A percentile compares a stretch with the other conserved stretches of the same genome.
Evolutionary conservation across 1,140 invertebrate species (phyloP).

Genomic region (Apis dorsata): DNA sequence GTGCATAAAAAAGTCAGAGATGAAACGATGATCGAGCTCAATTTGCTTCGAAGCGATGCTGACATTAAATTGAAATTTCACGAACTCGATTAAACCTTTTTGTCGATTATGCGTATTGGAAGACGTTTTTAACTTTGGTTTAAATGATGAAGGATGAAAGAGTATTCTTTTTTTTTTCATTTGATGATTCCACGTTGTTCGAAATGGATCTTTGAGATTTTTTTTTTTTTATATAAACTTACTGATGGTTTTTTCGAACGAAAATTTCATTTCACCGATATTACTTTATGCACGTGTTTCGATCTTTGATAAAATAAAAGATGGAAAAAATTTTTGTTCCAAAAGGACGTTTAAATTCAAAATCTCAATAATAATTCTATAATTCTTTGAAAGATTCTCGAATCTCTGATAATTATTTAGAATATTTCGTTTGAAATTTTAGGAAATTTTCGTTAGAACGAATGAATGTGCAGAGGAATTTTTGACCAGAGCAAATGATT

Average conservation of each 20-base stretch:
- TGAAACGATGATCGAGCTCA: not conserved
- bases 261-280: no score
- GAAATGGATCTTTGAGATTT: no score
- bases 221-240: no score
- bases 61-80: slow-evolving; percentile 22
- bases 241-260: no score
- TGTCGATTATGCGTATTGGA: not conserved
- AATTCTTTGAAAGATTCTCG: no score
- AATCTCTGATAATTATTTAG: not conserved
- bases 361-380: no score
- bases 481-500: no score
- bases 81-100: not conserved
- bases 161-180: not conserved
- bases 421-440: not conserved
- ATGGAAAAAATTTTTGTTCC: no score
- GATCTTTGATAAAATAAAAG: no score
- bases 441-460: not conserved
- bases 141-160: not conserved
- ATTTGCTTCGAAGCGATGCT: not conserved
- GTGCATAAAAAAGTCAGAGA: not conserved
- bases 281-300: no score
- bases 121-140: not conserved
- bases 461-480: not conserved
- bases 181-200: not conserved
- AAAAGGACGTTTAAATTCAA: no score